A percentile compares a stretch with the other conserved stretches of the same genome.
These are phyloP conservation scores for Thecophora atra DNA, from an alignment of 2,888 invertebrate species.

Conservation along the genomic window DNA sequence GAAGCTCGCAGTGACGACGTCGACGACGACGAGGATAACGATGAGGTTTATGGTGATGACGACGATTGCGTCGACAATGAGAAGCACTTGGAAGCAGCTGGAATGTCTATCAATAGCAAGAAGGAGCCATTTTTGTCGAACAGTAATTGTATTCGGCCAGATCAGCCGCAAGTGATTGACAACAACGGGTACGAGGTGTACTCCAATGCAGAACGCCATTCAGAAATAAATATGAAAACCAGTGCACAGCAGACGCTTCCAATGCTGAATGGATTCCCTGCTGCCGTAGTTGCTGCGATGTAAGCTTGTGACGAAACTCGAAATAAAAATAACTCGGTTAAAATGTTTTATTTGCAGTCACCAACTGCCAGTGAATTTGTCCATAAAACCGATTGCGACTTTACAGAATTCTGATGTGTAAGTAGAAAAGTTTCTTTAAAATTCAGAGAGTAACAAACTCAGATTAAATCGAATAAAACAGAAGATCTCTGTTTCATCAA, in stretches of 20 bases:
- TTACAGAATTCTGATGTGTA: constrained; percentile 56
- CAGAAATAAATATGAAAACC: constrained; percentile 27
- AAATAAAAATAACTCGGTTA: no score
- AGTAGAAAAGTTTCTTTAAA: constrained; percentile 39
- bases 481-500: no score
- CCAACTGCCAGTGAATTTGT: constrained; percentile 61
- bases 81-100: constrained; percentile 43
- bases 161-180: constrained; percentile 14
- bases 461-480: no score
- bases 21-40: constrained; percentile 6
- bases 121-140: constrained; percentile 39
- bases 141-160: constrained; percentile 28
- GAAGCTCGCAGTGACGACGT: constrained; percentile 20
- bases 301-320: constrained; percentile 45
- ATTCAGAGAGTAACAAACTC: no score
- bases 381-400: constrained; percentile 57
- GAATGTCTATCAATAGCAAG: constrained; percentile 38
- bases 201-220: neutral
- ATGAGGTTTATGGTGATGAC: constrained; percentile 25
- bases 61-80: constrained; percentile 42
- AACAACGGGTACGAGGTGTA: constrained; percentile 35
- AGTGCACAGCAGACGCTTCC: constrained; percentile 21
- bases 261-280: constrained; percentile 41
- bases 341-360: no score
- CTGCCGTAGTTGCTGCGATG: constrained; percentile 49